Evolutionary conservation across 2,888 invertebrate species (phyloP).

Genomic region (Anoncus sp.): DNA sequence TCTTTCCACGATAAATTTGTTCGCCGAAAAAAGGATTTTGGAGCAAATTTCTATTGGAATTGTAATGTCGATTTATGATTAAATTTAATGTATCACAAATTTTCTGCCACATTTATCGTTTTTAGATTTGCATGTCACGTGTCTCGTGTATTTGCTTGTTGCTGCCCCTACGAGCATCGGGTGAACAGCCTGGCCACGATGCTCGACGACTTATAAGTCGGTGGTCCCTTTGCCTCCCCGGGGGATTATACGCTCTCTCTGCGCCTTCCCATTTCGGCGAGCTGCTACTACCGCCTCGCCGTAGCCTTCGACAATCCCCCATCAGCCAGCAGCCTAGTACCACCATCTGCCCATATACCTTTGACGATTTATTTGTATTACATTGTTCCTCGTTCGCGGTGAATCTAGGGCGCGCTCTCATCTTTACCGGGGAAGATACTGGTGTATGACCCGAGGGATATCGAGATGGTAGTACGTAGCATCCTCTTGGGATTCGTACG

Average conservation of each 20-base stretch:
- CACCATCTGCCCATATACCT: slow-evolving; percentile 74
- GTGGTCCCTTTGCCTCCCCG: slow-evolving; percentile 35
- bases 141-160: slow-evolving; percentile 36
- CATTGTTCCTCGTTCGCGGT: slow-evolving; percentile 68
- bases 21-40: not conserved
- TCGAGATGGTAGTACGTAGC: slow-evolving; percentile 2
- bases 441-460: slow-evolving; percentile 48
- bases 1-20: not conserved
- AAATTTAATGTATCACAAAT: slow-evolving; percentile 1
- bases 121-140: slow-evolving; percentile 5
- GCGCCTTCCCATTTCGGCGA: slow-evolving; percentile 45
- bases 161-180: slow-evolving; percentile 22
- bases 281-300: slow-evolving; percentile 20
- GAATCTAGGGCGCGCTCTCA: slow-evolving; percentile 51
- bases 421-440: slow-evolving; percentile 8
- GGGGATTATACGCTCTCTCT: slow-evolving; percentile 53
- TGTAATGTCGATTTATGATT: not conserved
- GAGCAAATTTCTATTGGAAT: no score
- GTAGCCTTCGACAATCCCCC: slow-evolving; percentile 51
- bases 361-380: slow-evolving; percentile 79
- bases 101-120: not conserved
- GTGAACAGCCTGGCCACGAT: slow-evolving; percentile 25
- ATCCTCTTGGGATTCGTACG: slow-evolving; percentile 34
- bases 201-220: slow-evolving; percentile 42
- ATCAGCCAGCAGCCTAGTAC: slow-evolving; percentile 65